Conservation (phyloP, 2,888 invertebrate genomes). For the Dermolepida albohirtum region DNA sequence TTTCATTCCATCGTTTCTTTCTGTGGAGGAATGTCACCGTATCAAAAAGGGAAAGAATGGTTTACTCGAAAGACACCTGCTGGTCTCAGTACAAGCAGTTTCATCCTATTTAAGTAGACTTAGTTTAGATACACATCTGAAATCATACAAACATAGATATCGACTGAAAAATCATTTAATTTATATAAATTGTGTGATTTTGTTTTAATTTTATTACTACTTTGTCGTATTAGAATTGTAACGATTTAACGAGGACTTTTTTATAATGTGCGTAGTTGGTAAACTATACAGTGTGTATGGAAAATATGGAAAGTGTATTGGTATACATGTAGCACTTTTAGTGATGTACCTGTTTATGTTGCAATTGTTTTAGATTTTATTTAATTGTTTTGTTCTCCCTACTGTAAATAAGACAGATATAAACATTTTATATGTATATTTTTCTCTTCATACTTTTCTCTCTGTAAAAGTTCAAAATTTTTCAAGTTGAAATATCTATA, state of each 20-base stretch:
- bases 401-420: constrained; percentile 56
- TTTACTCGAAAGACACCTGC: constrained; percentile 22
- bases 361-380: constrained; percentile 65
- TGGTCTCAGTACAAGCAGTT: constrained; percentile 7
- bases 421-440: constrained; percentile 49
- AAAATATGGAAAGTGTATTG: constrained; percentile 42
- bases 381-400: constrained; percentile 59
- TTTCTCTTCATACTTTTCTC: constrained; percentile 42
- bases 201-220: constrained; percentile 32
- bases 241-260: constrained; percentile 14
- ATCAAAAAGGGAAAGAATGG: constrained; percentile 14
- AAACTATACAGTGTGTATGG: constrained; percentile 8
- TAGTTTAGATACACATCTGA: constrained; percentile 3
- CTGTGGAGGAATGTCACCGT: constrained; percentile 6
- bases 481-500: constrained; percentile 14
- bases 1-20: constrained; percentile 40
- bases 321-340: constrained; percentile 48
- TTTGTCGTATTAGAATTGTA: constrained; percentile 19
- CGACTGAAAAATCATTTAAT: constrained; percentile 40
- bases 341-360: constrained; percentile 65
- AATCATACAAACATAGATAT: constrained; percentile 14
- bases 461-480: constrained; percentile 44
- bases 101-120: constrained; percentile 5
- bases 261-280: constrained; percentile 14
- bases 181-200: constrained; percentile 45